A percentile compares a stretch with the other conserved stretches of the same genome.
Conservation (phyloP, 2,888 invertebrate species). For the Bimastos eiseni region DNA sequence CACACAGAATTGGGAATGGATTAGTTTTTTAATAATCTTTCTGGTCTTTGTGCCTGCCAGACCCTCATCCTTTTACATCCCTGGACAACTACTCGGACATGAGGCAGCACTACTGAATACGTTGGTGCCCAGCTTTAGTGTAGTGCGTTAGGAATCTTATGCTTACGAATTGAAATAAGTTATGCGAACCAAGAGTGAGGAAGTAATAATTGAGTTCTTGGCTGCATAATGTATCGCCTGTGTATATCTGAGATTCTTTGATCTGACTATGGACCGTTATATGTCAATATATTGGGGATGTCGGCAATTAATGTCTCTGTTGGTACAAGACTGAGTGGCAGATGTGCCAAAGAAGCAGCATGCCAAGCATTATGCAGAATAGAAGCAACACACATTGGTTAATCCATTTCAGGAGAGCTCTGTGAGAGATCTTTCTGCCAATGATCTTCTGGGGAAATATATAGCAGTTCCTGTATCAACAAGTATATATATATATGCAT, state of each 20-base stretch:
- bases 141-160: too few species aligned
- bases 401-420: background rate
- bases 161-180: background rate
- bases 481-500: background rate
- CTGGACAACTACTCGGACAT: too few species aligned
- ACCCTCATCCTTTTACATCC: too few species aligned
- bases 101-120: too few species aligned
- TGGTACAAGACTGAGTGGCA: background rate
- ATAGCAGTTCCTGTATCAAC: background rate
- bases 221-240: background rate
- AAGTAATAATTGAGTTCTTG: background rate
- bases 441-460: background rate
- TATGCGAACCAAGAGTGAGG: background rate
- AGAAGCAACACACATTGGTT: background rate
- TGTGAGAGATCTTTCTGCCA: background rate
- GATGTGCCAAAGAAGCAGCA: background rate
- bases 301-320: background rate
- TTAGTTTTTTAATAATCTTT: background rate
- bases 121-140: too few species aligned
- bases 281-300: background rate
- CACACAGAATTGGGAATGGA: background rate
- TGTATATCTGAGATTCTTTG: background rate
- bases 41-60: too few species aligned
- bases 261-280: background rate
- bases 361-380: background rate